Evolutionary conservation across 1,140 invertebrate species (phyloP), one percentile per base, ranked within the genome.

Genomic region (Drosophila funebris): DNA sequence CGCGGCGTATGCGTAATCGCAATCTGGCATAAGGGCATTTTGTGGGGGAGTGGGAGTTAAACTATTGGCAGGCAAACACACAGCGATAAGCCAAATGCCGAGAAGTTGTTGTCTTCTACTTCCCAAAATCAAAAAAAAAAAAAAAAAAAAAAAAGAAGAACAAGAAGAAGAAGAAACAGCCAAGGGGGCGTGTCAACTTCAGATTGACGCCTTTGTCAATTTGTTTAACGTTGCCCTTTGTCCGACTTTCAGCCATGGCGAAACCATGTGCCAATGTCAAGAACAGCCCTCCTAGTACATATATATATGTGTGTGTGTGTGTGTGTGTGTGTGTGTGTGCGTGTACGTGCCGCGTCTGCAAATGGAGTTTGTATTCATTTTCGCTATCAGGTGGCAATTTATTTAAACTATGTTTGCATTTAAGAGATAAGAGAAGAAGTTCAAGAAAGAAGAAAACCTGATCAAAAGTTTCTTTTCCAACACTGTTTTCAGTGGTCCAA

Each of bases 321-420:
- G 8, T 41, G 16, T 33, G 43, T 39, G 31, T 29, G 41, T 57
- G 11, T 56, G 31, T 56, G 4, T 58, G 11, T 66, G 53, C 53
- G 44, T 56, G 56, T 3, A 84, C 66, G 81, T 80, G 81, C 73
- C 73, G 56, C 60, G 57, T 69, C 79, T 63, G 37, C 61, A 58
- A 33, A 60, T 67, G 36, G 22, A 27, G 36, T 53, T 60, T 44
- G 69, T 77, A 62, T 80, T 85, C 73, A 84, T 78, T 80, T 72
- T 85, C 58, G 61, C 73, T 53, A 87, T 77, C 69, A 81, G 69
- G 58, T 77, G 77, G 54, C 73, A 84, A 85, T 85, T 85, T 77
- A 74, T 71, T 77, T 85, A 44, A 74, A 85, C 69, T 58, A 58
- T 58, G 56, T 77, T 80, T 85, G 69, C 70, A 78, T 82, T 52